Evolutionary conservation across 2,797 vertebrate genomes (phyloP).

Genomic region (Sebastes diaconus): DNA sequence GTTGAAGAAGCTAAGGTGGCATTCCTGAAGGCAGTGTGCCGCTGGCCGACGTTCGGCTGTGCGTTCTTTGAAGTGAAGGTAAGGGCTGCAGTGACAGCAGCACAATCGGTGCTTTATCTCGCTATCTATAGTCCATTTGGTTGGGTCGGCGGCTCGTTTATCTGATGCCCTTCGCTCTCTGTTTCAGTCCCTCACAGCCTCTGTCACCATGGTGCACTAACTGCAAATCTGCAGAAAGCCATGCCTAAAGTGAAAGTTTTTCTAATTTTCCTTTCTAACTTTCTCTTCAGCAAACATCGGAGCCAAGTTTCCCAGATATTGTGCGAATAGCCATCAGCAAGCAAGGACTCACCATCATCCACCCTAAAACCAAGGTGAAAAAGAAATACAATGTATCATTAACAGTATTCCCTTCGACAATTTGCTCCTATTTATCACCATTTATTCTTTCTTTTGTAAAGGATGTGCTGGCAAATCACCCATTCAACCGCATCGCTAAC

Average conservation of each 20-base stretch:
- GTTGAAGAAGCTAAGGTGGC: conserved; percentile 88
- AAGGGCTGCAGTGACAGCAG: neutral
- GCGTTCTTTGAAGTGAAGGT: conserved; percentile 99
- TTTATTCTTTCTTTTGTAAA: conserved; percentile 58
- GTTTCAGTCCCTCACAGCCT: neutral
- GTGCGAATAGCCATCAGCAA: conserved; percentile 93
- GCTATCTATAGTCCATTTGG: neutral
- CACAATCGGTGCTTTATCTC: neutral
- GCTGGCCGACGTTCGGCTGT: conserved; percentile 95
- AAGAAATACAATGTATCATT: neutral
- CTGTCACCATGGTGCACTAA: neutral
- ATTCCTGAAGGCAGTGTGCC: conserved; percentile 88
- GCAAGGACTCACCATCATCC: conserved; percentile 89
- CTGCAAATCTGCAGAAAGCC: neutral
- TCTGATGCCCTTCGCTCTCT: neutral
- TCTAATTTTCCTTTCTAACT: neutral
- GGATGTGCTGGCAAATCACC: conserved; percentile 89
- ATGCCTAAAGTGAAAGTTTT: neutral
- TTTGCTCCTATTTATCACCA: neutral
- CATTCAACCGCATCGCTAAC: conserved; percentile 92
- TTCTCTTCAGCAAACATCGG: conserved; percentile 91
- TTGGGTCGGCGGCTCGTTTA: neutral
- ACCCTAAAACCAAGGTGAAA: conserved; percentile 94
- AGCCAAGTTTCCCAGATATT: conserved; percentile 90
- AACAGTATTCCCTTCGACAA: neutral